Evolutionary conservation across 2,888 invertebrate species (phyloP), one percentile per base, ranked within the genome.

Genomic region (Agelastica alni): DNA sequence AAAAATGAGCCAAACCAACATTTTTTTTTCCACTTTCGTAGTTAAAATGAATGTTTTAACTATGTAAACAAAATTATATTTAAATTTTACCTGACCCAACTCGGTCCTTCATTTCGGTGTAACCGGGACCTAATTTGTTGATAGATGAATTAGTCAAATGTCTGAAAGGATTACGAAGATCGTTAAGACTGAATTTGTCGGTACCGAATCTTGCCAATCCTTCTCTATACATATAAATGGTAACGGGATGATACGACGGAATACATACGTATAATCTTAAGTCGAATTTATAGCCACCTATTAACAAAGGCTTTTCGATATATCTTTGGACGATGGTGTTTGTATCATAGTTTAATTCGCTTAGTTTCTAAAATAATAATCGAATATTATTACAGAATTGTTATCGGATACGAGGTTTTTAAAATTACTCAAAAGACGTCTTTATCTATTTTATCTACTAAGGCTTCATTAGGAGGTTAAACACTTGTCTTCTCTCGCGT

Each of bases 271-370:
- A 96, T 14, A 96, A 78, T 18, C 96, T 81, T 28, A 96, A 81
- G 78, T 96, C 96, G 78, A 95, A 96, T 78, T 96, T 96, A 79
- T 93, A 92, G 1, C 91, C 93, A 1, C 91, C 93, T 61, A 94
- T 86, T 9, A 90, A 79, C 46, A 89, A 78, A 0, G 91, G 91
- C 62, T 86, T 84, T 69, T 88, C 86, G 12, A 91, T 87, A 75
- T 91, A 91, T 58, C 86, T 80, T 75, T 92, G 92, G 4, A 91
- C 91, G 28, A 93, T 88, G 2, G 91, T 88, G 46, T 86, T 86
- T 51, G 84, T 85, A 60, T 90, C 88, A 73, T 91, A 92, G 6
- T 84, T 85, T 70, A 90, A 80, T 61, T 89, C 89, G 60, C 88
- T 88, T 13, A 89, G 77, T 73, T 87, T 86, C 89, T 89, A 78